These are phyloP conservation scores for Diprion similis DNA, from an alignment of 1,140 invertebrate genomes.

Conservation along the genomic window DNA sequence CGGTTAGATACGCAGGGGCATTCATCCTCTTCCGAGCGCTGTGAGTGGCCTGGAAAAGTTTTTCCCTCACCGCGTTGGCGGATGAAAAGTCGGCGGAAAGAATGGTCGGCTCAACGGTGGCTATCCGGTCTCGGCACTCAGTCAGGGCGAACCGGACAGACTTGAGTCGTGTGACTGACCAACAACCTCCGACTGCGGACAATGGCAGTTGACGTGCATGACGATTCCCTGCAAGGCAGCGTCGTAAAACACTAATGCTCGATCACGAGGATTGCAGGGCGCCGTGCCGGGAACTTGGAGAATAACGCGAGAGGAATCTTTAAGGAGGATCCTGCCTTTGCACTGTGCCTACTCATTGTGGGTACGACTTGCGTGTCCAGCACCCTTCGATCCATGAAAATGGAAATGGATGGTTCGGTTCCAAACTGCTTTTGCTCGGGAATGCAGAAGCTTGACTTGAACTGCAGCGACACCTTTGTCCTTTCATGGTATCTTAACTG, in stretches of 20 bases:
- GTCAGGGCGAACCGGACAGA: background rate
- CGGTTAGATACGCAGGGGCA: constrained; percentile 31
- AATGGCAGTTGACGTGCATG: constrained; percentile 47
- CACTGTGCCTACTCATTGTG: too few relatives aligned
- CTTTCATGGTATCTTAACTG: too few relatives aligned
- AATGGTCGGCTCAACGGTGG: constrained; percentile 10
- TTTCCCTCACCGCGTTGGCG: constrained; percentile 13
- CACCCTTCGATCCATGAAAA: too few relatives aligned
- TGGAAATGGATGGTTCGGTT: too few relatives aligned
- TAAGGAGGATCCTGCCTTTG: too few relatives aligned
- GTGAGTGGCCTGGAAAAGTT: constrained; percentile 4
- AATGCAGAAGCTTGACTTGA: too few relatives aligned
- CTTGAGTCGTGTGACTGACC: constrained; percentile 10
- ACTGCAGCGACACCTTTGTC: too few relatives aligned
- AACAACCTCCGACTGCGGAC: constrained; percentile 6
- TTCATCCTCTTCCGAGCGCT: background rate
- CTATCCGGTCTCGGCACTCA: constrained; percentile 2
- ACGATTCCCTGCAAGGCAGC: constrained; percentile 46
- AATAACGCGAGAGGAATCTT: too few relatives aligned
- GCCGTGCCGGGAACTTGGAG: background rate
- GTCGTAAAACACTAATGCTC: constrained; percentile 57
- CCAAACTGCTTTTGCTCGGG: too few relatives aligned
- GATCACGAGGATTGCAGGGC: constrained; percentile 47
- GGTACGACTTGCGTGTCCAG: too few relatives aligned
- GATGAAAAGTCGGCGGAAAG: constrained; percentile 19